Evolutionary conservation across 2,888 invertebrate species (phyloP).

Genomic region (Notodromas monacha): DNA sequence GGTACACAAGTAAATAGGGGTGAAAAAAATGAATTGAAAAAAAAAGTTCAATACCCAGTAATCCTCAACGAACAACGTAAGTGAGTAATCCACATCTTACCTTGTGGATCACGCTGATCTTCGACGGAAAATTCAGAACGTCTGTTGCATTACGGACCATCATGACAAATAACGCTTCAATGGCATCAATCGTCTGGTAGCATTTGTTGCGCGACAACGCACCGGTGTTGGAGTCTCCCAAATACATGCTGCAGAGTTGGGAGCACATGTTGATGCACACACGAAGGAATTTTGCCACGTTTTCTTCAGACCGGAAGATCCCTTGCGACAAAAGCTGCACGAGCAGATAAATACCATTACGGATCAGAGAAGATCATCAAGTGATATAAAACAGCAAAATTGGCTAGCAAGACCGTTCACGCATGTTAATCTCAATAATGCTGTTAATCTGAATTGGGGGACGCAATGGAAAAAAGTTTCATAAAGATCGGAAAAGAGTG

Average conservation of each 20-base stretch:
- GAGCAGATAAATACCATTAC: no score
- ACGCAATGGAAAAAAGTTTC: no score
- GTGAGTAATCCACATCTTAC: no score
- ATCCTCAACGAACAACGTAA: no score
- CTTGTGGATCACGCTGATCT: constrained; percentile 84
- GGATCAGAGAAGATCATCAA: no score
- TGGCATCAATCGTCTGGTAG: constrained; percentile 78
- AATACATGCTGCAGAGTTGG: constrained; percentile 40
- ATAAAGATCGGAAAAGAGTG: no score
- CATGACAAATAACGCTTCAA: constrained; percentile 63
- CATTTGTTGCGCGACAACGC: constrained; percentile 42
- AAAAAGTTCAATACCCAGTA: no score
- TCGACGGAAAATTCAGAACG: constrained; percentile 61
- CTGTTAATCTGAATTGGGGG: no score
- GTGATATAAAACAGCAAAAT: constrained; percentile 12
- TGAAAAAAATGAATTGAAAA: no score
- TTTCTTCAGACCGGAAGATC: constrained; percentile 80
- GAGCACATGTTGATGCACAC: constrained; percentile 86
- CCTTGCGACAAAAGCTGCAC: constrained; percentile 92
- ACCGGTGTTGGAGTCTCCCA: no score
- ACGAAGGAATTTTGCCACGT: constrained; percentile 84
- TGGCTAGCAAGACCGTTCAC: constrained; percentile 6
- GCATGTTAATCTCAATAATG: no score
- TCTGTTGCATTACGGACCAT: constrained; percentile 82
- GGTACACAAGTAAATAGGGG: no score